Conservation (phyloP, 2,888 invertebrate genomes). For the Mimachlamys varia region DNA sequence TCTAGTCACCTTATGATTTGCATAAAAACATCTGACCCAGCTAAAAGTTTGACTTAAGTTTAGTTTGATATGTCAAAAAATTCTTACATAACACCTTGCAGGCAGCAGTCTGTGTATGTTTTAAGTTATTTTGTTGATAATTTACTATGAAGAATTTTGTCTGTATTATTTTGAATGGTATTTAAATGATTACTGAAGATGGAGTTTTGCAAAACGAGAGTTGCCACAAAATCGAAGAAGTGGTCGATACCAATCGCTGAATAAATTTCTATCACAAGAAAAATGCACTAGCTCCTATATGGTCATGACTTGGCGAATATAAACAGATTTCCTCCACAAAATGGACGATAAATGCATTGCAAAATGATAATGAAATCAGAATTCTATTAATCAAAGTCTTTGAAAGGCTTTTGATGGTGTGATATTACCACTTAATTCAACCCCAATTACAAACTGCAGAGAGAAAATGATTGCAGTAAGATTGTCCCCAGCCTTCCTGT, state of each 20-base stretch:
- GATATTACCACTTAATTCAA: slow-evolving; percentile 23
- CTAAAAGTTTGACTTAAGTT: neutral
- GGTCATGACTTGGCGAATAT: neutral
- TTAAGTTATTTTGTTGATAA: neutral
- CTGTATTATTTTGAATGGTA: neutral
- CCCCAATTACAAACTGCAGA: slow-evolving; percentile 33
- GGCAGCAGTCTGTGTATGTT: neutral
- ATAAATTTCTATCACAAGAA: neutral
- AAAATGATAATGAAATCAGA: slow-evolving; percentile 22
- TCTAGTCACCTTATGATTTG: neutral
- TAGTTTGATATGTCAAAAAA: neutral
- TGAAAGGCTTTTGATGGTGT: slow-evolving; percentile 28
- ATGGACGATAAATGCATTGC: neutral
- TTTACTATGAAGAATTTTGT: neutral
- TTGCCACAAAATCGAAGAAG: neutral
- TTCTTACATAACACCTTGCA: neutral
- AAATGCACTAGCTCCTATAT: neutral
- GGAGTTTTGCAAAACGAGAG: neutral
- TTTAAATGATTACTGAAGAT: neutral
- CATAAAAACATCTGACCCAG: neutral
- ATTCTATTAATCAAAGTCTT: slow-evolving; percentile 31
- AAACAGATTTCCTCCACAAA: neutral
- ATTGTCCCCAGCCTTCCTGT: slow-evolving; percentile 22
- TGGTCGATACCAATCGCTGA: too few species aligned
- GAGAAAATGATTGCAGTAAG: slow-evolving; percentile 15